These are phyloP conservation scores for Drosophila aff. DNA, from an alignment of 1,140 invertebrate genomes.

Conservation along the genomic window DNA sequence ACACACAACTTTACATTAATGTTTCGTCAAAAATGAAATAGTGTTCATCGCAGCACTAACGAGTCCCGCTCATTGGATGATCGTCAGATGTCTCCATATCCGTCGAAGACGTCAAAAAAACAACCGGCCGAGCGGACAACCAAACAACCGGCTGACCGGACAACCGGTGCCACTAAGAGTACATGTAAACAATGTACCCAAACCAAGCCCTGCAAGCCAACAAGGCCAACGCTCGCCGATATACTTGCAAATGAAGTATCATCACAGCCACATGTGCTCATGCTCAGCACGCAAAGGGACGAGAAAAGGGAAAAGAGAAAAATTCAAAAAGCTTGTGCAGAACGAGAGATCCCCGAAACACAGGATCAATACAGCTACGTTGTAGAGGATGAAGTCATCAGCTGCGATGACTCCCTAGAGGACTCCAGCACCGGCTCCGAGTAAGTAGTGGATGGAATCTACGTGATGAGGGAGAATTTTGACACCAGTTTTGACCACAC, in stretches of 20 bases:
- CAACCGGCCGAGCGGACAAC: no score
- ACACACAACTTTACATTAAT: constrained; percentile 3
- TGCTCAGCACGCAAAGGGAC: neutral
- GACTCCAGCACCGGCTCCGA: neutral
- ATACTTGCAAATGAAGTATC: neutral
- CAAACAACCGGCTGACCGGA: no score
- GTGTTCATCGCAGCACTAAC: constrained; percentile 34
- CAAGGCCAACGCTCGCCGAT: neutral
- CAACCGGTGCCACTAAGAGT: neutral
- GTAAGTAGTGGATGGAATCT: neutral
- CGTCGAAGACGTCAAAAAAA: neutral
- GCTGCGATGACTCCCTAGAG: neutral
- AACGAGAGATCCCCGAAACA: neutral
- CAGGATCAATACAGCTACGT: neutral
- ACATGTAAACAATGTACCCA: neutral
- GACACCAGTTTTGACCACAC: neutral
- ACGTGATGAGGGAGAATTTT: neutral
- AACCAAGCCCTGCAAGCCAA: neutral
- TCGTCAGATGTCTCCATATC: neutral
- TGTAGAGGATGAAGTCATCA: neutral
- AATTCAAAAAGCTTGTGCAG: neutral
- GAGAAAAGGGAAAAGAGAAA: neutral
- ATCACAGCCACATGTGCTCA: neutral
- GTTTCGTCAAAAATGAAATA: constrained; percentile 8
- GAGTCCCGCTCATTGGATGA: constrained; percentile 24